These are phyloP conservation scores for Neosalanx taihuensis DNA, from an alignment of 2,797 vertebrate genomes.

Conservation along the genomic window DNA sequence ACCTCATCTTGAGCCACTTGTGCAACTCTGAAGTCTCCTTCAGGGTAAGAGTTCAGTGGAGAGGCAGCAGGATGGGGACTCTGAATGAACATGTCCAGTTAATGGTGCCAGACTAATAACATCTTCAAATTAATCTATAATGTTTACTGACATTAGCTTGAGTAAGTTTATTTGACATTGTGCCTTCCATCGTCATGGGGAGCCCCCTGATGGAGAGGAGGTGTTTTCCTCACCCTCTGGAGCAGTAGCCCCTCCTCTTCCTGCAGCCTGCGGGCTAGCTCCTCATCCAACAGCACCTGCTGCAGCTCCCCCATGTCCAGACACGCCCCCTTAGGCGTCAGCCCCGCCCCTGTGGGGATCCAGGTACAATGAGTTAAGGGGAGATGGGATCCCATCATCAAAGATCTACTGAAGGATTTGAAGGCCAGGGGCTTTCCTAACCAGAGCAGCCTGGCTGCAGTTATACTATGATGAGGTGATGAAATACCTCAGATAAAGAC, in stretches of 20 bases:
- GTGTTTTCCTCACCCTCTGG: constrained; percentile 43
- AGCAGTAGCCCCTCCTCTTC: constrained; percentile 63
- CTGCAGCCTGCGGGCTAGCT: constrained; percentile 73
- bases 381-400: not conserved
- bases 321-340: constrained; percentile 31
- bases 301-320: constrained; percentile 67
- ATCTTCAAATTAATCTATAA: not conserved
- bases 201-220: not conserved
- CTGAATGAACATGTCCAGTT: constrained; percentile 39
- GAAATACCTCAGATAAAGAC: not conserved
- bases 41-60: constrained; percentile 42
- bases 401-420: not conserved
- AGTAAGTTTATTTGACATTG: too few species aligned
- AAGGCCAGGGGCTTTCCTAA: not conserved
- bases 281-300: constrained; percentile 74
- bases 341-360: constrained; percentile 35
- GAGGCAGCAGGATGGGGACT: constrained; percentile 29
- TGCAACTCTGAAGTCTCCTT: constrained; percentile 71
- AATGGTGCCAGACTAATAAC: not conserved
- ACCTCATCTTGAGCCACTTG: constrained; percentile 82
- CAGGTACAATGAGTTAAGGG: not conserved
- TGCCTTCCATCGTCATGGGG: too few species aligned
- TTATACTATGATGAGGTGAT: not conserved
- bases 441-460: not conserved
- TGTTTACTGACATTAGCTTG: not conserved